Conservation (phyloP, 2,797 vertebrate genomes). For the Trachops cirrhosus region DNA sequence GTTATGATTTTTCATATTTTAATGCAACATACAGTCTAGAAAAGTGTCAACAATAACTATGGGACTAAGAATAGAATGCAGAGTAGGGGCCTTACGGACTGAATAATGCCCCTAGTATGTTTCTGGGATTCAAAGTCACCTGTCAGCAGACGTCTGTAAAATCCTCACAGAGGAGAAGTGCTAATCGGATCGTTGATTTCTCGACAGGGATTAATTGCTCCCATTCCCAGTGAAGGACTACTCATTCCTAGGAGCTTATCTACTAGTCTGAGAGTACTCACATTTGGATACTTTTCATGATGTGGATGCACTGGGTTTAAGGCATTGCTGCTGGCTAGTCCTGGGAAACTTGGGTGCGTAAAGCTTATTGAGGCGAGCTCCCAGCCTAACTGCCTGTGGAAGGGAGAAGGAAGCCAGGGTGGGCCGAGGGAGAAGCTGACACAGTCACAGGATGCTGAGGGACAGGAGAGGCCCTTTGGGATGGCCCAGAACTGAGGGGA, state of each 20-base stretch:
- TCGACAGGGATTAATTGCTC: slow-evolving; percentile 14
- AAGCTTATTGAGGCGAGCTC: background rate
- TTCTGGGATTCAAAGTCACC: slow-evolving; percentile 36
- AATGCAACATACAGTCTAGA: background rate
- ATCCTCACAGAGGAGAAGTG: background rate
- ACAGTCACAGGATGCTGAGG: background rate
- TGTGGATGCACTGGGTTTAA: background rate
- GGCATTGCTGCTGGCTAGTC: background rate
- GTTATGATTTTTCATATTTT: background rate
- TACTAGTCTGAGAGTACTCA: background rate
- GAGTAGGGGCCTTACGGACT: background rate
- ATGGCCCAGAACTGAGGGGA: background rate
- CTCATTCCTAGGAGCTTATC: background rate
- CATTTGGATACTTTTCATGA: background rate
- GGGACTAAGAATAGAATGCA: background rate
- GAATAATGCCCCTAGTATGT: background rate
- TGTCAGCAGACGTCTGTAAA: background rate
- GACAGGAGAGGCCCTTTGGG: background rate
- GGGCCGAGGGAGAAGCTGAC: background rate
- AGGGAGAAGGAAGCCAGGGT: background rate
- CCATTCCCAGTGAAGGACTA: background rate
- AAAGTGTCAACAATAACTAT: slow-evolving; percentile 16
- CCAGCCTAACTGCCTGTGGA: background rate
- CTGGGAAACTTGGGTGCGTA: background rate
- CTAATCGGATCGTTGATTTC: background rate